A percentile compares a stretch with the other conserved stretches of the same genome.
These are phyloP conservation scores for Tiphia femorata DNA, from an alignment of 2,888 invertebrate species.

Conservation along the genomic window DNA sequence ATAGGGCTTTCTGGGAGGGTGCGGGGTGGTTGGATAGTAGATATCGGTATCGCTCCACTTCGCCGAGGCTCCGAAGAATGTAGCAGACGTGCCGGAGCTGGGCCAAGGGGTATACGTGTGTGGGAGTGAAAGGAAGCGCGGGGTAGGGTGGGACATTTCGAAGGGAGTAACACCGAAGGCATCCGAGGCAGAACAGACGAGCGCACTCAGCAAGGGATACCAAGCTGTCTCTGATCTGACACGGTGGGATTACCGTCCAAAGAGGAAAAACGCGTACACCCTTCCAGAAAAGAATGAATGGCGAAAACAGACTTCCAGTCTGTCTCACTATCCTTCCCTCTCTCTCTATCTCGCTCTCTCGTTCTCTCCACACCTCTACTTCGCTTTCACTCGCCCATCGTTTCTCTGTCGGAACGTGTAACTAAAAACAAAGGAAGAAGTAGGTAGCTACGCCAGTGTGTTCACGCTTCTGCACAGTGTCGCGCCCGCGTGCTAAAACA, in stretches of 20 bases:
- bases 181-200: constrained; percentile 50
- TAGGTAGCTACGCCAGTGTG: too few relatives aligned
- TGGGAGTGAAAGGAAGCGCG: constrained; percentile 5
- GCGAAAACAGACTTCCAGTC: constrained; percentile 41
- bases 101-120: constrained; percentile 12
- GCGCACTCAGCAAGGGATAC: constrained; percentile 56
- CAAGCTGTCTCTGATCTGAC: constrained; percentile 52
- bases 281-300: constrained; percentile 45
- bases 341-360: constrained; percentile 1
- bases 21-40: constrained; percentile 19
- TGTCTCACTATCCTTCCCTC: neutral
- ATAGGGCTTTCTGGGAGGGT: constrained; percentile 11
- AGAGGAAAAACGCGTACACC: constrained; percentile 53
- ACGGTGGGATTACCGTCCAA: constrained; percentile 52
- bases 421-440: constrained; percentile 34
- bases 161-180: constrained; percentile 38
- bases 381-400: neutral
- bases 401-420: neutral
- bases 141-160: constrained; percentile 33
- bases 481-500: too few relatives aligned
- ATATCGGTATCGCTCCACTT: constrained; percentile 32
- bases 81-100: constrained; percentile 25
- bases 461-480: too few relatives aligned
- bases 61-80: constrained; percentile 19
- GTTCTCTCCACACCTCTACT: neutral